These are phyloP conservation scores for Myotis lucifugus DNA, from an alignment of 2,113 vertebrate genomes.

Conservation along the genomic window DNA sequence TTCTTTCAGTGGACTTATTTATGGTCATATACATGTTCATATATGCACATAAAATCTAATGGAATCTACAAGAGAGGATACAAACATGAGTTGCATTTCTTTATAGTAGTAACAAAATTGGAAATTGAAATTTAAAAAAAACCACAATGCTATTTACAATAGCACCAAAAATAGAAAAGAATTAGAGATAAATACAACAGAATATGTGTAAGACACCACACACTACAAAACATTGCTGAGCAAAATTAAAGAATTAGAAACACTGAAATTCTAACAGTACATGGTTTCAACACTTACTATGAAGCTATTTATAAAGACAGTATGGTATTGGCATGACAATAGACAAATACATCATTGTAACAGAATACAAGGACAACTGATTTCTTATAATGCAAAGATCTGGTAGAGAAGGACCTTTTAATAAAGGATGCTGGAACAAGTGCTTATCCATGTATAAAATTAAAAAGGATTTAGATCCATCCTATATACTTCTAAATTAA, in stretches of 20 bases:
- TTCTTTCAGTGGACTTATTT: not conserved
- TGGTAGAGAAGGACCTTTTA: not conserved
- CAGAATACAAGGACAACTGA: not conserved
- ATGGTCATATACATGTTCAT: not conserved
- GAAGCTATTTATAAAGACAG: not conserved
- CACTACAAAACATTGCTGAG: not conserved
- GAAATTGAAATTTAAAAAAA: not conserved
- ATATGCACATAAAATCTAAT: not conserved
- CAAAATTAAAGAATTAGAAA: constrained; percentile 2
- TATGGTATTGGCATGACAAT: not conserved
- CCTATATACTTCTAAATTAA: not conserved
- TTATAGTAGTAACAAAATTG: not conserved
- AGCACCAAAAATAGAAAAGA: not conserved
- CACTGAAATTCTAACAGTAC: not conserved
- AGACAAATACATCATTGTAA: not conserved
- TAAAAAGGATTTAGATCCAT: not conserved
- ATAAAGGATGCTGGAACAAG: not conserved
- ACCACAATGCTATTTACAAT: not conserved
- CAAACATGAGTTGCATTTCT: not conserved
- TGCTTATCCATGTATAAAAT: not conserved
- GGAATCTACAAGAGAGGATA: not conserved
- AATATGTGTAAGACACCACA: not conserved
- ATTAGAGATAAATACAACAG: not conserved
- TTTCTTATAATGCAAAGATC: not conserved
- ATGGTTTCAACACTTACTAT: not conserved